A percentile compares a stretch with the other conserved stretches of the same genome.
Conservation (phyloP, 2,113 vertebrate genomes). For the Hymenochirus boettgeri region DNA sequence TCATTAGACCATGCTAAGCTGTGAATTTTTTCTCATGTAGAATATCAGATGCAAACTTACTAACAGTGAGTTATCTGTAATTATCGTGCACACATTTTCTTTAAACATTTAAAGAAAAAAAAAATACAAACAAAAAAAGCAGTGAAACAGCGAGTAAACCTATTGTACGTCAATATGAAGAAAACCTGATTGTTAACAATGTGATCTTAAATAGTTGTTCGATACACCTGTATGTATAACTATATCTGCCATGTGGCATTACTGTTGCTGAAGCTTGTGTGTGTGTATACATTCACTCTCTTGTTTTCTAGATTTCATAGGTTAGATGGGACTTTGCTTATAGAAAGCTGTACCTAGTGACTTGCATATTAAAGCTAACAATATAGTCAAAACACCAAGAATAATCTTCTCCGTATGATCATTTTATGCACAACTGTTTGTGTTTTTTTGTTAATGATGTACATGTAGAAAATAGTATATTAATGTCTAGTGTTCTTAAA, state of each 20-base stretch:
- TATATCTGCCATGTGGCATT: neutral
- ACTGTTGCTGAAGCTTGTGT: neutral
- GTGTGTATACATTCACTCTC: neutral
- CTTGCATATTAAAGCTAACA: constrained; percentile 10
- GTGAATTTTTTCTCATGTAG: constrained; percentile 29
- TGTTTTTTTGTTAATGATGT: constrained; percentile 6
- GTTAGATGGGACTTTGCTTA: neutral
- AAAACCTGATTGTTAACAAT: constrained; percentile 6
- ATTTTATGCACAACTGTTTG: constrained; percentile 2
- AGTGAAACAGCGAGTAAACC: constrained; percentile 7
- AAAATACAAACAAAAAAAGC: neutral
- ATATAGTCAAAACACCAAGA: neutral
- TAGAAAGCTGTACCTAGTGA: neutral
- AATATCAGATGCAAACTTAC: constrained; percentile 13
- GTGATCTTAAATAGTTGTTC: constrained; percentile 7
- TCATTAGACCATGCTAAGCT: constrained; percentile 22
- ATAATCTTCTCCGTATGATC: neutral
- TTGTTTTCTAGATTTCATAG: neutral
- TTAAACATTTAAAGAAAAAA: constrained; percentile 8
- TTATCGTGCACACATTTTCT: constrained; percentile 13
- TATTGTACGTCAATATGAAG: constrained; percentile 11
- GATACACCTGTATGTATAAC: neutral
- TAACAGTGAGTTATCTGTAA: constrained; percentile 17
- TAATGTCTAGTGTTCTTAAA: constrained; percentile 12
- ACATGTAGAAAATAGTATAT: constrained; percentile 3